phyloP scores from a whole-genome alignment of 2,797 vertebrate genomes.

The Danio jaintianensis region DNA sequence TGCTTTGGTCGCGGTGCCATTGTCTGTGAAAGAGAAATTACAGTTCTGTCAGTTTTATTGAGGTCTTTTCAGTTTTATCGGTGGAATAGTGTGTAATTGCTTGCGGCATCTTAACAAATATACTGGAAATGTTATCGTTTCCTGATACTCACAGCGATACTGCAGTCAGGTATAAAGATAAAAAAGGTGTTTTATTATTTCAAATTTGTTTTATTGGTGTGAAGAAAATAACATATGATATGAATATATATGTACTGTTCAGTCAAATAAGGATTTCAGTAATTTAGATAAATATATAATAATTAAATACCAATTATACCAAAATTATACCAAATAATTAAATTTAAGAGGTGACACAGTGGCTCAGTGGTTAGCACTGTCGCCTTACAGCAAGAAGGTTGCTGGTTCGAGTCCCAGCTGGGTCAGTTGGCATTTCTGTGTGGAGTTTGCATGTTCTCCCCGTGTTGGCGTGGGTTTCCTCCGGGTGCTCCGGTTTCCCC shows the following conservation, averaged over 20 bases:
- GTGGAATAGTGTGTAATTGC: background rate
- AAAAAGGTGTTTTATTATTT: background rate
- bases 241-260: background rate
- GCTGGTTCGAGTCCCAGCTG: too few species aligned
- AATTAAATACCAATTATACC: too few species aligned
- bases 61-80: slow-evolving; percentile 6
- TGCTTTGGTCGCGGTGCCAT: slow-evolving; percentile 82
- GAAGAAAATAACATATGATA: background rate
- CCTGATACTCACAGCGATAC: background rate
- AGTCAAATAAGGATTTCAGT: background rate
- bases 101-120: background rate
- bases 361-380: too few species aligned
- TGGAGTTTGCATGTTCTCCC: too few species aligned
- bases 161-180: slow-evolving; percentile 7
- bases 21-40: slow-evolving; percentile 69
- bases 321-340: background rate
- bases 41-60: background rate
- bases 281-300: background rate
- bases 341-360: too few species aligned
- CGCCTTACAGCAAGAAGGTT: too few species aligned
- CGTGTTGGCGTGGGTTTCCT: too few species aligned
- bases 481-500: too few species aligned
- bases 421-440: too few species aligned
- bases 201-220: slow-evolving; percentile 22
- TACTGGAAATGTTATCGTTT: background rate